Evolutionary conservation across 2,113 vertebrate species (phyloP), one percentile per base, ranked within the genome.

Genomic region (Clarias gariepinus): DNA sequence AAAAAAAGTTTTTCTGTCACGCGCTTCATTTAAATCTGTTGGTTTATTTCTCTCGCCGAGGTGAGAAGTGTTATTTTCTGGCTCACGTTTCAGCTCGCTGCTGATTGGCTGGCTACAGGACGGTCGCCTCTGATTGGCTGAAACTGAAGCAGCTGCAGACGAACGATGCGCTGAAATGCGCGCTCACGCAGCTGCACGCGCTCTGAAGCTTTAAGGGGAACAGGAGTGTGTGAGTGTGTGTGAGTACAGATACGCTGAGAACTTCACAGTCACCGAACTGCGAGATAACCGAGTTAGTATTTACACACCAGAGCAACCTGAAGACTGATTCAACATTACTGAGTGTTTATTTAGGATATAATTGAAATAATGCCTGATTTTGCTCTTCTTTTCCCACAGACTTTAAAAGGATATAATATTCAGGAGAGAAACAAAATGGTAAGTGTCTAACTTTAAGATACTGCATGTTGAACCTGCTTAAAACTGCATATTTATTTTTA

Each of bases 121-220:
- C 80, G 91, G 90, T 0, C 36, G 3, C 53, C 66, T 68, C 89
- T 93, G 91, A 95, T 92, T 95, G 80, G 95, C 88, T 92, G 91
- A 41, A 4, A 11, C 47, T 10, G 53, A 16, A 21, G 36, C 52
- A 28, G 76, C 57, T 18, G 69, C 73, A 82, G 86, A 84, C 80
- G 28, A 79, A 88, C 73, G 41, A 85, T 85, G 61, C 86, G 84
- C 30, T 89, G 68, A 94, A 95, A 89, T 83, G 1, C 25, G 19
- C 63, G 11, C 28, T 0, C 91, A 9, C 90, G 21, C 76, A 77
- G 91, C 79, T 18, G 66, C 76, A 85, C 2, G n/a, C 47, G 28
- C 16, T 16, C 11, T 10, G 30, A 47, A 23, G 11, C 21, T 9
- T 71, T 4, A 13, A 52, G 19, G 15, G 18, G n/a, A 58, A 61